Conservation (phyloP, 2,797 vertebrate species). For the Tokudaia tokunoshimensis region DNA sequence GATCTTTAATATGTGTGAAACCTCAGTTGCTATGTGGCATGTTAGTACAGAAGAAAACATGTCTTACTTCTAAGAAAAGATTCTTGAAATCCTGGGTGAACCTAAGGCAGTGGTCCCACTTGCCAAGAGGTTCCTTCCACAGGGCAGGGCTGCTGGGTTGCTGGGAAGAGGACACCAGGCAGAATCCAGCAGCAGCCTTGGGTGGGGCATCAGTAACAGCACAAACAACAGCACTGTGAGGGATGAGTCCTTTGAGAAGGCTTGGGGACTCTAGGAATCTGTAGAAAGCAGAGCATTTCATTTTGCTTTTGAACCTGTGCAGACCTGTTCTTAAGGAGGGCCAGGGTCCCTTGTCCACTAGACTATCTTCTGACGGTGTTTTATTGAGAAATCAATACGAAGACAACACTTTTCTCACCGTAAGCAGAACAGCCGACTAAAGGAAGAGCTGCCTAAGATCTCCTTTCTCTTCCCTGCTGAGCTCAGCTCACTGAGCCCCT, state of each 20-base stretch:
- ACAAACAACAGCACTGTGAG: background rate
- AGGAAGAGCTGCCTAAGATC: background rate
- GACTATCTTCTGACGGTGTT: background rate
- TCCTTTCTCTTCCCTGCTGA: background rate
- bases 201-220: background rate
- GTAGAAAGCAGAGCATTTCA: background rate
- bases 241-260: background rate
- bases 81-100: conserved; percentile 14
- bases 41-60: background rate
- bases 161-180: background rate
- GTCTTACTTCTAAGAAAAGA: conserved; percentile 7
- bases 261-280: background rate
- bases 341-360: background rate
- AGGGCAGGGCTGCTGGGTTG: too few relatives aligned
- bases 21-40: background rate
- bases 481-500: background rate
- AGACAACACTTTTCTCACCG: background rate
- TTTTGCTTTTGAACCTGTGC: background rate
- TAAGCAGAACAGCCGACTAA: background rate
- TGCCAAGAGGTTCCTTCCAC: background rate
- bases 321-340: background rate
- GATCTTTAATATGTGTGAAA: background rate
- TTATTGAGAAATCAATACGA: background rate
- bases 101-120: background rate
- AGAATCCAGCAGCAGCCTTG: too few relatives aligned